These are phyloP conservation scores for Antechinus stuartii DNA, from an alignment of 2,113 vertebrate genomes.

Conservation along the genomic window DNA sequence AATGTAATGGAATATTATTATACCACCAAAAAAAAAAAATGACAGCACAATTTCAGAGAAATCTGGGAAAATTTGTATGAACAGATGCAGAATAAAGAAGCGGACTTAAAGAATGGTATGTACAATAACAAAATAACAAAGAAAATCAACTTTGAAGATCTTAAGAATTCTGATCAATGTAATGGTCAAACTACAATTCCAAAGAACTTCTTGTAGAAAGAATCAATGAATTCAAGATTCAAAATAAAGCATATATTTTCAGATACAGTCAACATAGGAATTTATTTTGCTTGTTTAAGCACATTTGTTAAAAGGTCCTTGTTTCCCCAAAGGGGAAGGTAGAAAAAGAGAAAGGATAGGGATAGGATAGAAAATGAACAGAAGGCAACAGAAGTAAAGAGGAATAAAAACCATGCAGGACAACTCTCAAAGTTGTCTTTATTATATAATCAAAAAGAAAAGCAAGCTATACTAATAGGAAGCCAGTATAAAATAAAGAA, in stretches of 20 bases:
- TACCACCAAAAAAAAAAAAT: background rate
- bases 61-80: background rate
- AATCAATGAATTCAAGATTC: background rate
- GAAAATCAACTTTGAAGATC: background rate
- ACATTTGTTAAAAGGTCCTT: background rate
- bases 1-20: background rate
- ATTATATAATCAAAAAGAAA: background rate
- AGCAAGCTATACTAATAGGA: background rate
- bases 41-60: background rate
- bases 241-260: background rate
- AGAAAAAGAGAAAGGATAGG: background rate
- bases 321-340: background rate
- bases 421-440: background rate
- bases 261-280: background rate
- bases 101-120: background rate
- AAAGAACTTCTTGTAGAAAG: background rate
- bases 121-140: background rate
- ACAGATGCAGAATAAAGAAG: background rate
- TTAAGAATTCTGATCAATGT: background rate
- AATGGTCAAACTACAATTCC: background rate
- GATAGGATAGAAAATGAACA: background rate
- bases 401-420: background rate
- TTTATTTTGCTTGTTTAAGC: background rate
- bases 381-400: background rate
- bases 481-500: background rate